Evolutionary conservation across 1,140 invertebrate species (phyloP).

Genomic region (Calephelis nemesis): DNA sequence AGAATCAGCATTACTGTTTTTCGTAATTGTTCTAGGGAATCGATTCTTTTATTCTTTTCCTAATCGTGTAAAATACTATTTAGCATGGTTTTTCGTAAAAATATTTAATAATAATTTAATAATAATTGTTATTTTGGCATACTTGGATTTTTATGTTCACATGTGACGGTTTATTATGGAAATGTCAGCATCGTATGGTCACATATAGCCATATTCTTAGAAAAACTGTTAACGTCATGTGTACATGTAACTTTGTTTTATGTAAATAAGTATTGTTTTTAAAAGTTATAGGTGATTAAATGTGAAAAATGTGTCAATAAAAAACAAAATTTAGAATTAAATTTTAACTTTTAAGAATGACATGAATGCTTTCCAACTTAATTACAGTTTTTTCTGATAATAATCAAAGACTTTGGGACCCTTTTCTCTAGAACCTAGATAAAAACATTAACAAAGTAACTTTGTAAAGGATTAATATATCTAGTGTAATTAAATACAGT

Average conservation of each 20-base stretch:
- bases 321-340: neutral
- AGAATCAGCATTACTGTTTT: neutral
- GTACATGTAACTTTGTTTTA: constrained; percentile 18
- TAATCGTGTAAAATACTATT: neutral
- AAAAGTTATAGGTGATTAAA: no score
- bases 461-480: no score
- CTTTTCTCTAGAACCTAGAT: no score
- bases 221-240: constrained; percentile 11
- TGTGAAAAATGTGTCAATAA: neutral
- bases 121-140: neutral
- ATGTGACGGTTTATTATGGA: constrained; percentile 18
- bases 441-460: no score
- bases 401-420: no score
- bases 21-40: neutral
- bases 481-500: no score
- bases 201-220: no score
- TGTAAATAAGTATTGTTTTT: constrained; percentile 15
- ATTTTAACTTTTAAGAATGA: neutral
- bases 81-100: neutral
- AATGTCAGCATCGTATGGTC: neutral
- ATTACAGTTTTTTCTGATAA: neutral
- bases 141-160: no score
- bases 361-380: neutral
- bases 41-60: neutral
- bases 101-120: constrained; percentile 10